Evolutionary conservation across 2,888 invertebrate species (phyloP).

Genomic region (Tetragonula carbonaria): DNA sequence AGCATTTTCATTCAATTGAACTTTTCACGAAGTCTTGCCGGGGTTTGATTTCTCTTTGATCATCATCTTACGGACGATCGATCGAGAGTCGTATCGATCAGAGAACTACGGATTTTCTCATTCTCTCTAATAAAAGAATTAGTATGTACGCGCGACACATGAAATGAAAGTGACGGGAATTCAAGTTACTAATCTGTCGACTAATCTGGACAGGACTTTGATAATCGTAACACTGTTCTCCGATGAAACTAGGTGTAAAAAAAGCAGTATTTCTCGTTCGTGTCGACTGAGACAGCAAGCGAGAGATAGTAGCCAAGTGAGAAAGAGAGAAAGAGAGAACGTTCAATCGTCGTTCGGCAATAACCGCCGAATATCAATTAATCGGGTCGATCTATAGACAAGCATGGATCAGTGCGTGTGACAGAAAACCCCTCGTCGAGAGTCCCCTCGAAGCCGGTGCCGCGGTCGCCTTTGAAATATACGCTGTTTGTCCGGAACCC

Average conservation of each 20-base stretch:
- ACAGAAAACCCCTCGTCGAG: slow-evolving; percentile 79
- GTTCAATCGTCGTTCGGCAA: slow-evolving; percentile 47
- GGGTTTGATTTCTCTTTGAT: no score
- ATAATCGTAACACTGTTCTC: not conserved
- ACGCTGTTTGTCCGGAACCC: slow-evolving; percentile 78
- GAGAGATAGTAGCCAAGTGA: not conserved
- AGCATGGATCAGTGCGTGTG: slow-evolving; percentile 76
- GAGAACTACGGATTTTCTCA: no score
- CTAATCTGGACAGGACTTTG: not conserved
- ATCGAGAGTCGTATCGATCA: no score
- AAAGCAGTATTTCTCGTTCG: not conserved
- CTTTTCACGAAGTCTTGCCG: no score
- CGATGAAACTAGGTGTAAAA: not conserved
- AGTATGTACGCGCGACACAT: not conserved
- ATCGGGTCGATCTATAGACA: slow-evolving; percentile 66
- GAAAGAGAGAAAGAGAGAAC: slow-evolving; percentile 1
- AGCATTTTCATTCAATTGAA: no score
- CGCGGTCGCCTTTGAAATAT: slow-evolving; percentile 78
- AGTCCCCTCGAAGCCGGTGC: slow-evolving; percentile 66
- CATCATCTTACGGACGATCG: no score
- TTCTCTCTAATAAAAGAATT: no score
- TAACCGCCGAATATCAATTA: slow-evolving; percentile 72
- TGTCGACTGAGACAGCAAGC: slow-evolving; percentile 6
- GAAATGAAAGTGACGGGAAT: not conserved
- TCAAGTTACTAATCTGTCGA: not conserved